Evolutionary conservation across 2,797 vertebrate genomes (phyloP), one percentile per base, ranked within the genome.

Genomic region (Coccyzus lansbergi): DNA sequence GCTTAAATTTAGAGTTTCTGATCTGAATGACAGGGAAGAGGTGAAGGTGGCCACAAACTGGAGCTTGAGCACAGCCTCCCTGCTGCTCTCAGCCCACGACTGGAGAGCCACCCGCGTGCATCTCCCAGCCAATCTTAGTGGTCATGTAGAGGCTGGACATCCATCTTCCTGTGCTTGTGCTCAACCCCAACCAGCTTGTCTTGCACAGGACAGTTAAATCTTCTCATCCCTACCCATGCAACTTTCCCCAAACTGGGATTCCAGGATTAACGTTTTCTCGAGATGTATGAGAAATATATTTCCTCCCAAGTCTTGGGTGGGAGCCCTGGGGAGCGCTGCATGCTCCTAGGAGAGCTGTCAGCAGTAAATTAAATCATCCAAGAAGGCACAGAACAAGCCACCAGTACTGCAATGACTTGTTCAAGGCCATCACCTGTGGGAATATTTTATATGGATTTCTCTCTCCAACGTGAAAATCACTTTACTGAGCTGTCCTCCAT

Each of bases 141-240:
- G 29, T 20, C 21, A 33, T 0, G 4, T 1, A 25, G 51, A 12
- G 51, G 38, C 64, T 77, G 72, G 18, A 49, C n/a, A 6, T 49
- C n/a, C 42, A 18, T 2, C 33, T 4, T 11, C 5, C 0, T 4
- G 22, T 9, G 42, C 20, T 78, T 4, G 22, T 9, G 38, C 20
- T 78, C 36, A 52, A 48, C 52, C 19, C 62, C 5, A 9, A 10
- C 8, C 4, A 29, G 22, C 42, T 18, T 33, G 33, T 15, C 18
- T 24, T 20, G 12, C 12, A 7, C 59, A 20, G 60, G 18, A 13
- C 34, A 21, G 15, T 15, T 31, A 9, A 36, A 7, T 15, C 40
- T 24, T 33, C 17, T 13, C 21, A 26, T 21, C 42, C 9, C 3
- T 44, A 12, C 16, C 25, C 26, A 60, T 36, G 19, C 21, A 40